These are phyloP conservation scores for Aspidiotus destructor DNA, from an alignment of 2,888 invertebrate species.

Conservation along the genomic window DNA sequence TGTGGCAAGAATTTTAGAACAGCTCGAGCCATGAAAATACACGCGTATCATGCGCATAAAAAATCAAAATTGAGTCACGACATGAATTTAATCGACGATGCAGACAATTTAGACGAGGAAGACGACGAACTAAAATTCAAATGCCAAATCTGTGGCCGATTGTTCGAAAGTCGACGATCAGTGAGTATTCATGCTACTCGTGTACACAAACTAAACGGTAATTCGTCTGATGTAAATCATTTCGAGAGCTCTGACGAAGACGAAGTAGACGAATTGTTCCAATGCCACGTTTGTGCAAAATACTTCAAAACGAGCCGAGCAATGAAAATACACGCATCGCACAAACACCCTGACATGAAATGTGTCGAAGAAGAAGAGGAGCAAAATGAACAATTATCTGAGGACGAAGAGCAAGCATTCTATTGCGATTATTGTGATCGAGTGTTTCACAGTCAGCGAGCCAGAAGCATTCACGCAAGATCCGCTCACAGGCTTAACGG, in stretches of 20 bases:
- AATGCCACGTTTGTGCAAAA: too few species aligned
- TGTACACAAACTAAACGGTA: too few species aligned
- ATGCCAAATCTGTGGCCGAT: background rate
- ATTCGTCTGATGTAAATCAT: too few species aligned
- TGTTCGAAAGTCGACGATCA: background rate
- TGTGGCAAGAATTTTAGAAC: background rate
- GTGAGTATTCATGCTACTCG: background rate
- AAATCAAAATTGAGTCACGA: too few species aligned
- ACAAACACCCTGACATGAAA: too few species aligned
- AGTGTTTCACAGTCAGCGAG: background rate
- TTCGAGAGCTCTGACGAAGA: too few species aligned
- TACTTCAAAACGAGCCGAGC: too few species aligned
- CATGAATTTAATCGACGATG: too few species aligned
- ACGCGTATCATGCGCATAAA: background rate
- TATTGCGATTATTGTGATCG: background rate
- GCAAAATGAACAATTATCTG: background rate
- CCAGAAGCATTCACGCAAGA: background rate
- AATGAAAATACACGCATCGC: too few species aligned
- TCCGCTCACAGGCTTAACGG: too few species aligned
- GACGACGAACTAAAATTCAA: background rate
- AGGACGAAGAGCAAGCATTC: background rate
- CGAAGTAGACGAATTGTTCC: too few species aligned
- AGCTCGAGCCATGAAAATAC: background rate
- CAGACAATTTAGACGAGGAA: background rate
- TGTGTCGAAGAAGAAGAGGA: background rate